Conservation (phyloP, 2,113 vertebrate species). For the Tetrao urogallus region DNA sequence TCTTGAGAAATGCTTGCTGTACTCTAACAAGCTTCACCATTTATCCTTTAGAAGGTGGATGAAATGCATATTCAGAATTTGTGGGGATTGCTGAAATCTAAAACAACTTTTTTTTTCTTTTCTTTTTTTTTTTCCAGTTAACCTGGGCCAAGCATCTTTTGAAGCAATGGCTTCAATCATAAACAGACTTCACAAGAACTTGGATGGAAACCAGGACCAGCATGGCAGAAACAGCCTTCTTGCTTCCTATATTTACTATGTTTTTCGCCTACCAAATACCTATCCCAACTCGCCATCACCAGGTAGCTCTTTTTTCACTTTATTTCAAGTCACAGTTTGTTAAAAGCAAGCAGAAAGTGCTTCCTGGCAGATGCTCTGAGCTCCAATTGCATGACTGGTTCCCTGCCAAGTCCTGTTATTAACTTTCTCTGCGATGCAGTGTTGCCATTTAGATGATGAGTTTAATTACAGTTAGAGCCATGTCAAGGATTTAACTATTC, state of each 20-base stretch:
- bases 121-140: constrained; percentile 80
- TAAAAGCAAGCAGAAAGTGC: not conserved
- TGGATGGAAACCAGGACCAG: constrained; percentile 96
- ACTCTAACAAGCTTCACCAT: not conserved
- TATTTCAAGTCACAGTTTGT: not conserved
- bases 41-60: not conserved
- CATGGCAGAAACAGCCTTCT: constrained; percentile 96
- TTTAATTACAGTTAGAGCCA: not conserved
- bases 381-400: not conserved
- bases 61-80: not conserved
- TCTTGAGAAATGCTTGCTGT: not conserved
- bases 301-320: constrained; percentile 77
- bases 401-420: not conserved
- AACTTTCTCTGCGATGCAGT: not conserved
- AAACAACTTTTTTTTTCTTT: not conserved
- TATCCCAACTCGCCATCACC: constrained; percentile 93
- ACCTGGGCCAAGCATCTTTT: constrained; percentile 95
- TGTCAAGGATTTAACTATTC: not conserved
- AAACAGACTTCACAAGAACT: constrained; percentile 95
- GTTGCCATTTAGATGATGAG: not conserved
- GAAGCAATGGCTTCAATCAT: constrained; percentile 97
- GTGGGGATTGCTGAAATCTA: not conserved
- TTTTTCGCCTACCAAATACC: constrained; percentile 94
- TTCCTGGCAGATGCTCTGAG: not conserved
- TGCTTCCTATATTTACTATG: constrained; percentile 96